Conservation (phyloP, 2,797 vertebrate genomes). For the Pipistrellus pygmaeus region DNA sequence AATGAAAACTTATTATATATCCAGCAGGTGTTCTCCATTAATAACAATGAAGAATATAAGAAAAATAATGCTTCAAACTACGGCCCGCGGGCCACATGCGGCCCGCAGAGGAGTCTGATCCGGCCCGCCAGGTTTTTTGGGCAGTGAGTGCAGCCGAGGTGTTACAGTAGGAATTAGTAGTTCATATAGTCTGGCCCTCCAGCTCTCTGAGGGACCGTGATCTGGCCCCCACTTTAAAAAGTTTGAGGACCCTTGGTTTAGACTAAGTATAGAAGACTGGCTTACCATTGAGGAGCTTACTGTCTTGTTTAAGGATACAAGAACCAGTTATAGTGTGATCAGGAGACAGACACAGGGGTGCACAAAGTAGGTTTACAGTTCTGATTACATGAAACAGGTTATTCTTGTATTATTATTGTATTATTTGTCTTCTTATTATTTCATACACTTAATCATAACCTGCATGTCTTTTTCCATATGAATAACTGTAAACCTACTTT, state of each 20-base stretch:
- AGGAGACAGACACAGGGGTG: neutral
- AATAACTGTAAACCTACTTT: neutral
- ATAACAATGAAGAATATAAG: constrained; percentile 26
- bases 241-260: no score
- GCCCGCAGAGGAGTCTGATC: no score
- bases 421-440: neutral
- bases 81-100: no score
- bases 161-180: no score
- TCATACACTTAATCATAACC: neutral
- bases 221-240: no score
- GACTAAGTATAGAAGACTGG: neutral
- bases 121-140: no score
- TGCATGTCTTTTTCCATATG: neutral
- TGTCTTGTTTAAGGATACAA: neutral
- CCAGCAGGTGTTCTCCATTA: constrained; percentile 23
- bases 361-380: neutral
- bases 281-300: neutral
- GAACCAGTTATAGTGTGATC: neutral
- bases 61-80: constrained; percentile 37
- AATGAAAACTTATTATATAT: neutral
- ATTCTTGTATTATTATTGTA: neutral
- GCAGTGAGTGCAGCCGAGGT: no score
- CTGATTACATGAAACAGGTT: neutral
- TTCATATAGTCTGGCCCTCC: no score
- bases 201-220: no score